Conservation (phyloP, 2,113 vertebrate species). For the Glaucidium brasilianum region DNA sequence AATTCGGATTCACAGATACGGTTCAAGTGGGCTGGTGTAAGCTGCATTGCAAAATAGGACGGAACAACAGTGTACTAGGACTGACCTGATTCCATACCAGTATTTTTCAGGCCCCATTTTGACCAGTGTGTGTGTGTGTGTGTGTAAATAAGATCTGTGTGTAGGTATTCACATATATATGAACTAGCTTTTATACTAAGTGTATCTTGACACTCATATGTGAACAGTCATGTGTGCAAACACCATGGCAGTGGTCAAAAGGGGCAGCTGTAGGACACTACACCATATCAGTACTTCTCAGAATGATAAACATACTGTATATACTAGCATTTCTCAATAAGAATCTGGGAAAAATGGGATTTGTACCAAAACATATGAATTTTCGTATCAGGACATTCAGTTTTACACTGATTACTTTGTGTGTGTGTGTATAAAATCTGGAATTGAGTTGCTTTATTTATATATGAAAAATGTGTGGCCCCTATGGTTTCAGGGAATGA, state of each 20-base stretch:
- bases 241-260: not conserved
- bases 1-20: not conserved
- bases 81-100: not conserved
- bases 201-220: not conserved
- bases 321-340: not conserved
- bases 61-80: not conserved
- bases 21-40: not conserved
- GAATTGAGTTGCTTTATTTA: not conserved
- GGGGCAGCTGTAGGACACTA: not conserved
- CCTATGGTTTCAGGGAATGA: not conserved
- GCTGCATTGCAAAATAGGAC: not conserved
- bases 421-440: not conserved
- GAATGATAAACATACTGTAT: not conserved
- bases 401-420: not conserved
- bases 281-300: not conserved
- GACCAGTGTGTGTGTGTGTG: not conserved
- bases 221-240: fast-evolving
- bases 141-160: not conserved
- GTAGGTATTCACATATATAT: not conserved
- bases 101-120: not conserved
- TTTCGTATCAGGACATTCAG: not conserved
- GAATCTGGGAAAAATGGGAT: not conserved
- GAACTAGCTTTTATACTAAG: not conserved
- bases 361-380: not conserved
- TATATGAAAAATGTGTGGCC: not conserved